Evolutionary conservation across 2,113 vertebrate genomes (phyloP).

Genomic region (Corvus cornix): DNA sequence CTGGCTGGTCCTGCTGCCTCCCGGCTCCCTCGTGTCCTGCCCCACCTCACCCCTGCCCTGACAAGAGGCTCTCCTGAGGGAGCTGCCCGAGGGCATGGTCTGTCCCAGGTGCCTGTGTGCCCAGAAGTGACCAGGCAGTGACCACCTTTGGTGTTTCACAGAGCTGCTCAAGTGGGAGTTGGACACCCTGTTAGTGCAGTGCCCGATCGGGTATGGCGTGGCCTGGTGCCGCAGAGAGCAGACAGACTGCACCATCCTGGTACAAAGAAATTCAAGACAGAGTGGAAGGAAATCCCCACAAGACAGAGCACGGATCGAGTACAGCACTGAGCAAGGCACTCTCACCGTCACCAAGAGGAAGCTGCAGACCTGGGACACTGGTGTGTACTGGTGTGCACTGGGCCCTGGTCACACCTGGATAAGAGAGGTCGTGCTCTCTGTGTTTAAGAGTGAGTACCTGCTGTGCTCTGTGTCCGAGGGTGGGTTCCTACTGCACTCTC

Average conservation of each 20-base stretch:
- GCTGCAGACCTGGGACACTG: background rate
- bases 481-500: background rate
- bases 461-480: background rate
- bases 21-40: background rate
- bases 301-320: rapidly evolving
- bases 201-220: rapidly evolving
- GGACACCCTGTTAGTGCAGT: background rate
- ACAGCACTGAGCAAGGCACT: rapidly evolving
- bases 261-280: rapidly evolving
- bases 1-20: background rate
- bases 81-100: background rate
- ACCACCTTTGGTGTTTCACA: background rate
- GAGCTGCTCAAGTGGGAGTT: background rate
- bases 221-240: background rate
- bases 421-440: conserved; percentile 1
- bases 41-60: background rate
- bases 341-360: background rate
- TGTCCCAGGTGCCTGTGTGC: background rate
- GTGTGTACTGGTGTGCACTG: conserved; percentile 43
- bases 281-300: rapidly evolving
- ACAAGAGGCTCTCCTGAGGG: no score
- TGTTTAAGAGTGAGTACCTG: background rate
- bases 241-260: rapidly evolving
- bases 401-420: rapidly evolving
- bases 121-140: rapidly evolving